These are phyloP conservation scores for Isaurus tuberculatus DNA, from an alignment of 92 coral and sea anemone genomes.

Conservation along the genomic window DNA sequence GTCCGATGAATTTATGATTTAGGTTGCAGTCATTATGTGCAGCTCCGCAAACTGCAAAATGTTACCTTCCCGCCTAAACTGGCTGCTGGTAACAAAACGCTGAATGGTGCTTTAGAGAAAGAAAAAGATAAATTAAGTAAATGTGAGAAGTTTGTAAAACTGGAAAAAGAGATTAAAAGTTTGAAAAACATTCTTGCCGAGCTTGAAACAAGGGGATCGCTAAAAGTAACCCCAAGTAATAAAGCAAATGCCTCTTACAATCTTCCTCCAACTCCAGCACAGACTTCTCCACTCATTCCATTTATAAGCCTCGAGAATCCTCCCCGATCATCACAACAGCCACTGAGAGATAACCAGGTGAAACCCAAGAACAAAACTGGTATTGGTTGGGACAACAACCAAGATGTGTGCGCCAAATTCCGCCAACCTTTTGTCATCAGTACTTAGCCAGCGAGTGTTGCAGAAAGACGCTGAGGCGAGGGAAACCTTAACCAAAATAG, in stretches of 20 bases:
- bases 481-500: neutral
- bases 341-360: neutral
- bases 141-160: conserved; percentile 11
- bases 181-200: neutral
- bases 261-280: conserved; percentile 13
- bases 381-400: conserved; percentile 13
- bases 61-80: neutral
- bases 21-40: no score
- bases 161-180: neutral
- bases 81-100: neutral
- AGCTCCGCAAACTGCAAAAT: neutral
- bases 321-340: conserved; percentile 2
- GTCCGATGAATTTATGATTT: no score
- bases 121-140: neutral
- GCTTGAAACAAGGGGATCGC: conserved; percentile 5
- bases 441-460: conserved; percentile 21
- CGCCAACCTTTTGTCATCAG: neutral
- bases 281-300: conserved; percentile 16
- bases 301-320: neutral
- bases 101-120: neutral
- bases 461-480: conserved; percentile 2
- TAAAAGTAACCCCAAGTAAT: neutral
- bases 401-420: conserved; percentile 19
- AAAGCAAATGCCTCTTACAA: neutral
- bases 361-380: neutral